Percentiles rank a stretch among this genome's conserved stretches.
Evolutionary conservation across 92 coral and sea anemone genomes (phyloP).

Genomic region (Actinernus sp.): DNA sequence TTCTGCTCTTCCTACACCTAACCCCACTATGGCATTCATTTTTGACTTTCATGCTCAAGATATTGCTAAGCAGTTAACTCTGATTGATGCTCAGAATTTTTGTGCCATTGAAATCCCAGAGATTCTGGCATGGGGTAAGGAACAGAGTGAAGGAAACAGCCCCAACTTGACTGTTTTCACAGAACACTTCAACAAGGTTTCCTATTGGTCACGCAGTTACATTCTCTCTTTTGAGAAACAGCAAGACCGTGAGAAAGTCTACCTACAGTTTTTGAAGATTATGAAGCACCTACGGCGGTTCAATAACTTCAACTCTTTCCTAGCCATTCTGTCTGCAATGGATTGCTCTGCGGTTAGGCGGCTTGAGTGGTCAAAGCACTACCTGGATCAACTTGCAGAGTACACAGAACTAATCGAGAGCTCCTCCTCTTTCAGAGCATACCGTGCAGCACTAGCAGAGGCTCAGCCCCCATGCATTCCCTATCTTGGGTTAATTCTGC

Average conservation of each 20-base stretch:
- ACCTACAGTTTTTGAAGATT: constrained; percentile 90
- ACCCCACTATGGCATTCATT: constrained; percentile 49
- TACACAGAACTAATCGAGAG: constrained; percentile 92
- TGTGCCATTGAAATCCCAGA: constrained; percentile 95
- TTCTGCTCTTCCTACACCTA: constrained; percentile 28
- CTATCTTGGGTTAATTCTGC: constrained; percentile 95
- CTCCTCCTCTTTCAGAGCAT: constrained; percentile 91
- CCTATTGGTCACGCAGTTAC: constrained; percentile 97
- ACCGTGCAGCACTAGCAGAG: constrained; percentile 85
- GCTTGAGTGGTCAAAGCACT: constrained; percentile 90
- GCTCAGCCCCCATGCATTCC: constrained; percentile 97
- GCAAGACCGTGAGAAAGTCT: constrained; percentile 92
- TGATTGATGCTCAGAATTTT: constrained; percentile 93
- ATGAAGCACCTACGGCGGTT: constrained; percentile 95
- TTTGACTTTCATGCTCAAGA: constrained; percentile 89
- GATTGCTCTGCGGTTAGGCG: constrained; percentile 98
- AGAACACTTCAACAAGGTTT: constrained; percentile 97
- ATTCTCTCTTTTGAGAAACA: constrained; percentile 92
- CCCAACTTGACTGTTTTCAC: constrained; percentile 94
- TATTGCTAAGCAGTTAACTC: constrained; percentile 87
- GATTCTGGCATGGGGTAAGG: constrained; percentile 98
- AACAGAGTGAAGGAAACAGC: constrained; percentile 90
- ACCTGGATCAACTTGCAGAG: constrained; percentile 90
- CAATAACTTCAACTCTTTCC: constrained; percentile 93
- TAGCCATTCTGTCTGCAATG: constrained; percentile 95